Conservation (phyloP, 2,888 invertebrate genomes). For the Drosophila gaucha region DNA sequence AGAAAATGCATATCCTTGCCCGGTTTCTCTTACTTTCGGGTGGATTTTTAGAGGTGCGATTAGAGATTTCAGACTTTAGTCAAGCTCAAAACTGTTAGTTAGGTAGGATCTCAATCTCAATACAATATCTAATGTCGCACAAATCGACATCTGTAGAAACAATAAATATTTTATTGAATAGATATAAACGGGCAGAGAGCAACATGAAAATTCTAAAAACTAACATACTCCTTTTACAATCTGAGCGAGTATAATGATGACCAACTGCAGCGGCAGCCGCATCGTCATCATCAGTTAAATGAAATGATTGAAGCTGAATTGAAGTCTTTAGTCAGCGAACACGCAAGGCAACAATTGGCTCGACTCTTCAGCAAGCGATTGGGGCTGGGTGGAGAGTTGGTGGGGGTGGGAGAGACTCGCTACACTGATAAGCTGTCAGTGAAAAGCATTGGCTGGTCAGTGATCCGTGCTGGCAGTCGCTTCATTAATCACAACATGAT, state of each 20-base stretch:
- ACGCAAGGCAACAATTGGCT: conserved; percentile 78
- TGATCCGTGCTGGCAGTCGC: conserved; percentile 58
- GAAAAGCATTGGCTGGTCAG: conserved; percentile 52
- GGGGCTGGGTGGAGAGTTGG: background rate
- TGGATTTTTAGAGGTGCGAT: too few species aligned
- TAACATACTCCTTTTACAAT: background rate
- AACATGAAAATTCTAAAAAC: background rate
- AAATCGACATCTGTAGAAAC: too few species aligned
- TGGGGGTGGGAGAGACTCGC: background rate
- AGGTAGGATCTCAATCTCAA: too few species aligned
- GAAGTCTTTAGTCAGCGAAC: conserved; percentile 80
- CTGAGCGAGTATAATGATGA: conserved; percentile 45
- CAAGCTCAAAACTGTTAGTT: too few species aligned
- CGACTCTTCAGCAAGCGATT: background rate
- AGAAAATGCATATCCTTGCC: too few species aligned
- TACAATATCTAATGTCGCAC: too few species aligned
- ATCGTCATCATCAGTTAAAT: conserved; percentile 79
- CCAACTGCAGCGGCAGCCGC: conserved; percentile 58
- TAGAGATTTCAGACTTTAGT: too few species aligned
- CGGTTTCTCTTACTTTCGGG: too few species aligned
- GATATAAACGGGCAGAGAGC: background rate
- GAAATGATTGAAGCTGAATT: conserved; percentile 80
- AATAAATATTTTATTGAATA: too few species aligned
- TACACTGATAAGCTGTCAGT: conserved; percentile 74
- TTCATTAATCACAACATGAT: conserved; percentile 79